phyloP scores from a whole-genome alignment of 2,113 vertebrate species.

The Triplophysa tibetana region DNA sequence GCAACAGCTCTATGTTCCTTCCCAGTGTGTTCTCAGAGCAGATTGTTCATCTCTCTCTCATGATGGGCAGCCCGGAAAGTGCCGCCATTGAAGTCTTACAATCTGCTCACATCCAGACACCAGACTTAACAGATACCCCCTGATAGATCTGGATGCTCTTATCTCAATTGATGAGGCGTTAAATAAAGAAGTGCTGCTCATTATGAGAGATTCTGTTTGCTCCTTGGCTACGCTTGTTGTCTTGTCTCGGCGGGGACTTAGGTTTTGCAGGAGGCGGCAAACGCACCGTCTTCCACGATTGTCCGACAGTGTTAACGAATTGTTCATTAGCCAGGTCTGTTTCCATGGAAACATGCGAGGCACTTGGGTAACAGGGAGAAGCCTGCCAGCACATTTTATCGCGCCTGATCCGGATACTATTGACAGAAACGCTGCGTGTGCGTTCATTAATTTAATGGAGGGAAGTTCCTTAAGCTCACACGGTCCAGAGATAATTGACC shows the following conservation, averaged over 20 bases:
- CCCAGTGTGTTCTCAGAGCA: not conserved
- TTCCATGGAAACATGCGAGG: conserved; percentile 41
- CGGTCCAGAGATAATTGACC: conserved; percentile 57
- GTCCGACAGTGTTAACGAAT: conserved; percentile 6
- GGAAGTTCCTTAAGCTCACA: conserved; percentile 48
- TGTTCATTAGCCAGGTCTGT: conserved; percentile 45
- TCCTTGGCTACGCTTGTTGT: conserved; percentile 7
- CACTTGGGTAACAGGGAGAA: conserved; percentile 9
- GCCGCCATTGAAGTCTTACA: conserved; percentile 15
- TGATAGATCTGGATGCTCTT: conserved; percentile 38
- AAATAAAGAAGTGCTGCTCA: conserved; percentile 30
- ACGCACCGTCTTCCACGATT: not conserved
- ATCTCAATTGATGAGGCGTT: conserved; percentile 27
- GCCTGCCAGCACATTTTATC: conserved; percentile 27
- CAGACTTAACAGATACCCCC: conserved; percentile 10
- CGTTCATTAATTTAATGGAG: conserved; percentile 56
- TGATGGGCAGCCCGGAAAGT: conserved; percentile 4
- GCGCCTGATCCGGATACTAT: conserved; percentile 47
- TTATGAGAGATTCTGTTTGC: conserved; percentile 15
- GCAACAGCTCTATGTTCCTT: conserved; percentile 12
- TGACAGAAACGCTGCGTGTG: conserved; percentile 54
- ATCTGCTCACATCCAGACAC: conserved; percentile 29
- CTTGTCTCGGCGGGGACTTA: not conserved
- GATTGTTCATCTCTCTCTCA: conserved; percentile 31
- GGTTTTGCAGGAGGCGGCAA: conserved; percentile 6